Percentiles rank a stretch among this genome's conserved stretches.
Evolutionary conservation across 2,113 vertebrate species (phyloP).

Genomic region (Hippotragus niger): DNA sequence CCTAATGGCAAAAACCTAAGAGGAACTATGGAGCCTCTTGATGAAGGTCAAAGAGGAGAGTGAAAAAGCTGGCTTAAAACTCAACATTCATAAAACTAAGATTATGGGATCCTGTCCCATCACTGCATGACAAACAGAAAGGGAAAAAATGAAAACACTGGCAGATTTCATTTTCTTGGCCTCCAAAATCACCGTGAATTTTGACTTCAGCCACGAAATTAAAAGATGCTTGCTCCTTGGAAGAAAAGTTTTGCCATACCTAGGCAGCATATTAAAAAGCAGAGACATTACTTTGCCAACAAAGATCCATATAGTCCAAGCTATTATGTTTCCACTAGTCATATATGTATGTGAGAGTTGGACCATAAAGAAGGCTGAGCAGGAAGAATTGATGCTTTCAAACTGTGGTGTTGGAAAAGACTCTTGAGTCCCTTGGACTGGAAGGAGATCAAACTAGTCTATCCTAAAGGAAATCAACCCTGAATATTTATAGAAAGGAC

Average conservation of each 20-base stretch:
- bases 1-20: not conserved
- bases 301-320: not conserved
- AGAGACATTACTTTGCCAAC: not conserved
- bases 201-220: not conserved
- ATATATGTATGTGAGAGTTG: not conserved
- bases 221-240: not conserved
- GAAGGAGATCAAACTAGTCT: not conserved
- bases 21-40: not conserved
- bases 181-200: not conserved
- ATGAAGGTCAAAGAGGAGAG: not conserved
- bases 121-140: not conserved
- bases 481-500: not conserved
- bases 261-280: not conserved
- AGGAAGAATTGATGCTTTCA: not conserved
- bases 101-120: not conserved
- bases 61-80: not conserved
- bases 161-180: not conserved
- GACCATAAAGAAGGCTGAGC: not conserved
- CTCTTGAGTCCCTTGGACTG: not conserved
- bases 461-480: not conserved
- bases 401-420: not conserved
- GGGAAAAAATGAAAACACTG: not conserved
- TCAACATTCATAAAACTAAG: not conserved
- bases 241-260: not conserved
- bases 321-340: not conserved